Evolutionary conservation across 2,113 vertebrate genomes (phyloP), one percentile per base, ranked within the genome.

Genomic region (Cyprinus carpio): DNA sequence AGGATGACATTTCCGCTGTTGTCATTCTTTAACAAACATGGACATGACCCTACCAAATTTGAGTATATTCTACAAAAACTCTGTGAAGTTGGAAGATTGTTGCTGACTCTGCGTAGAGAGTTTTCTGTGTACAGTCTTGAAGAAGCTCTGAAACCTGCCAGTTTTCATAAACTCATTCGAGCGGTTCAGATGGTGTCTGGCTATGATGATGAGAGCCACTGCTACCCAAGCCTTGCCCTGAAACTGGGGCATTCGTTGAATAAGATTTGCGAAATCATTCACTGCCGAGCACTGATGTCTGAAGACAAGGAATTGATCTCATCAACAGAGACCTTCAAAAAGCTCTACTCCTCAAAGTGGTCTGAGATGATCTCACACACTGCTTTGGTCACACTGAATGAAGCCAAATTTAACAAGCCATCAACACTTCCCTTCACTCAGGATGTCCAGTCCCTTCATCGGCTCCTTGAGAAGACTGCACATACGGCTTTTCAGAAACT

Each of bases 1-100:
- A 54, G 51, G 51, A 54, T 18, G 51, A 54, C 5, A 54, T 54
- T 54, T 54, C 51, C 16, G 51, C 51, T 54, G 16, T 54, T 54
- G 16, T 89, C 87, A 0, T 84, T 84, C 62, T 84, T 81, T n/a
- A 89, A 87, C 49, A 90, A 88, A 75, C 85, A 87, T 88, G 87
- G 84, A 46, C 51, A 89, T 56, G 84, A 86, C 58, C 77, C 84
- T 1, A 82, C 29, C 34, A 86, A 86, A 81, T 75, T 31, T 81
- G 75, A 89, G 11, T 89, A 84, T 27, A 82, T 86, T 13, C 4
- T 49, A 34, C 84, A 86, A 85, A 87, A 82, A 58, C 43, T 85
- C 25, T 2, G 20, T 65, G n/a, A 65, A 27, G 13, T 62, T 62
- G 11, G 4, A 5, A 62, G n/a, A 62, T 11, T 62, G 87, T 54